These are phyloP conservation scores for Spinibarbus caldwelli DNA, from an alignment of 2,797 vertebrate species.

Conservation along the genomic window DNA sequence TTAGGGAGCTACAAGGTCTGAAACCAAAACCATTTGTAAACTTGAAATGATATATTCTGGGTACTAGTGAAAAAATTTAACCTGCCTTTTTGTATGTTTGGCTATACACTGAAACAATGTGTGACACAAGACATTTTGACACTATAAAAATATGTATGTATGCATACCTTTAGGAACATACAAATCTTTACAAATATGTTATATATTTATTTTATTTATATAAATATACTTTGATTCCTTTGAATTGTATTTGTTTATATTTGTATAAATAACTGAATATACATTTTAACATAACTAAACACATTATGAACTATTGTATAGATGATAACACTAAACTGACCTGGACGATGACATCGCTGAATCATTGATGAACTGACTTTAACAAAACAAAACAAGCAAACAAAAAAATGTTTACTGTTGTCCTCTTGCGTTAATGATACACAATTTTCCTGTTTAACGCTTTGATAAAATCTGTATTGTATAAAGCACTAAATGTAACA, in stretches of 20 bases:
- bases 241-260: not conserved
- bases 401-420: too few species aligned
- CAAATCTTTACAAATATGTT: not conserved
- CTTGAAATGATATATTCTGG: not conserved
- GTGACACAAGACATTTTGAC: too few species aligned
- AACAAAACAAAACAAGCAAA: too few species aligned
- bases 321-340: too few species aligned
- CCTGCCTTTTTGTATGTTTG: not conserved
- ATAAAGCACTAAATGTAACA: too few species aligned
- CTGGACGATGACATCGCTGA: too few species aligned
- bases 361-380: too few species aligned
- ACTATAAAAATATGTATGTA: too few species aligned
- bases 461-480: too few species aligned
- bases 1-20: not conserved
- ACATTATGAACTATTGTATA: too few species aligned
- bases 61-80: not conserved
- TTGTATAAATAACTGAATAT: not conserved
- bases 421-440: too few species aligned
- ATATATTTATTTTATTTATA: not conserved
- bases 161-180: not conserved
- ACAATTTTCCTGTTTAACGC: too few species aligned
- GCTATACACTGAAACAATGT: not conserved
- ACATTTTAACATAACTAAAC: not conserved
- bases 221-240: not conserved
- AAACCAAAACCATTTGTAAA: not conserved